Conservation (phyloP, 2,113 vertebrate genomes). For the Hemichromis elongatus region DNA sequence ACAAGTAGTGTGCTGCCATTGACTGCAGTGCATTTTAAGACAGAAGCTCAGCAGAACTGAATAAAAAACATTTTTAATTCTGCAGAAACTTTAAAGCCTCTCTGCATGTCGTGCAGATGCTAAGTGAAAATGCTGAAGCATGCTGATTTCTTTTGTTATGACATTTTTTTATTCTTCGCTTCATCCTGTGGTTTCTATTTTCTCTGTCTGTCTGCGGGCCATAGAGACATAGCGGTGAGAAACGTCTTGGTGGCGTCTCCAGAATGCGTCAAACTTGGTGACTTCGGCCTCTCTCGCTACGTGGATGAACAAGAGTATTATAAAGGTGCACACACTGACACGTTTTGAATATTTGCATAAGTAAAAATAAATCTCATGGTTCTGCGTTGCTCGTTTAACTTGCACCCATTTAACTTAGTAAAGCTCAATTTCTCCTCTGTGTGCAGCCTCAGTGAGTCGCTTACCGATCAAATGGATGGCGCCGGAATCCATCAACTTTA, state of each 20-base stretch:
- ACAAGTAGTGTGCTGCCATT: background rate
- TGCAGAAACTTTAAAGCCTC: background rate
- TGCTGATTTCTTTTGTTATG: background rate
- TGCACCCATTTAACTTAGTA: background rate
- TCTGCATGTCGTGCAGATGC: background rate
- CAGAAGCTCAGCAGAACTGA: background rate
- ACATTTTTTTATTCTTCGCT: accelerated
- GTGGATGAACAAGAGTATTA: conserved; percentile 94
- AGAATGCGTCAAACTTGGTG: conserved; percentile 87
- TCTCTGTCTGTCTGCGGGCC: background rate
- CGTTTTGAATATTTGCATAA: background rate
- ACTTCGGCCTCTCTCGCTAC: conserved; percentile 93
- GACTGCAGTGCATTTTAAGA: background rate
- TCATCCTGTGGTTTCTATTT: background rate
- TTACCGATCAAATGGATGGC: conserved; percentile 98
- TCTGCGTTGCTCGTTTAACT: background rate
- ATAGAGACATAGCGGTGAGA: conserved; percentile 90
- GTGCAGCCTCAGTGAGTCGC: conserved; percentile 81
- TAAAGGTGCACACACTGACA: conserved; percentile 76
- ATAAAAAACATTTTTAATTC: background rate
- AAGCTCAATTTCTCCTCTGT: background rate
- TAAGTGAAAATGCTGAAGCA: background rate
- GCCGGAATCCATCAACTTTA: conserved; percentile 94
- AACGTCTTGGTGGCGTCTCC: conserved; percentile 85
- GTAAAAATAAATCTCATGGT: background rate